Conservation (phyloP, 2,797 vertebrate genomes). For the Thripadectes ignobilis region DNA sequence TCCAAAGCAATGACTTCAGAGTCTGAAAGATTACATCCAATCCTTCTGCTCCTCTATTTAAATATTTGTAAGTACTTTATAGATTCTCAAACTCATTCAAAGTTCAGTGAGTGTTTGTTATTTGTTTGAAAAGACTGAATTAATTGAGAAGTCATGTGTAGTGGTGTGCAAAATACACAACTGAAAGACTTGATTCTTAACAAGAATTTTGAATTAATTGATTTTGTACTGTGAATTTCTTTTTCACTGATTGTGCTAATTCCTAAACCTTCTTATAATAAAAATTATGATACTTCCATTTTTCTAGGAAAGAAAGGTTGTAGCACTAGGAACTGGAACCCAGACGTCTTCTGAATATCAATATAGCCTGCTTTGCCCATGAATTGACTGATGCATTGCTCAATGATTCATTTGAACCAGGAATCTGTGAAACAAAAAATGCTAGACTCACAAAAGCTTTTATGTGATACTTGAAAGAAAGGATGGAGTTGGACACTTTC, state of each 20-base stretch:
- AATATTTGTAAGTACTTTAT: background rate
- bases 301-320: background rate
- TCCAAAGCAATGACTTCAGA: background rate
- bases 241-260: background rate
- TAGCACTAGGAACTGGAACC: background rate
- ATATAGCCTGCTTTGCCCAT: background rate
- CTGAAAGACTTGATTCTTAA: background rate
- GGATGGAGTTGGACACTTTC: background rate
- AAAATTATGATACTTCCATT: background rate
- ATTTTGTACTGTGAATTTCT: background rate
- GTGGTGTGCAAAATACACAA: background rate
- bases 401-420: background rate
- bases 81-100: background rate
- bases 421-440: background rate
- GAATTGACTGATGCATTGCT: background rate
- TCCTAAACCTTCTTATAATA: background rate
- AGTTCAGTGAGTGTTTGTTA: background rate
- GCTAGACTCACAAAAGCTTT: background rate
- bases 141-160: background rate
- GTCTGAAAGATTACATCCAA: background rate
- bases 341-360: background rate
- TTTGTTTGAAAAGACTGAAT: conserved; percentile 8
- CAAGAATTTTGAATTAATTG: background rate
- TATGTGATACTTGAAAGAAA: background rate
- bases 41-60: background rate